Base-by-base conservation (phyloP, 2,797 vertebrate genomes). In the Lemur catta region DNA sequence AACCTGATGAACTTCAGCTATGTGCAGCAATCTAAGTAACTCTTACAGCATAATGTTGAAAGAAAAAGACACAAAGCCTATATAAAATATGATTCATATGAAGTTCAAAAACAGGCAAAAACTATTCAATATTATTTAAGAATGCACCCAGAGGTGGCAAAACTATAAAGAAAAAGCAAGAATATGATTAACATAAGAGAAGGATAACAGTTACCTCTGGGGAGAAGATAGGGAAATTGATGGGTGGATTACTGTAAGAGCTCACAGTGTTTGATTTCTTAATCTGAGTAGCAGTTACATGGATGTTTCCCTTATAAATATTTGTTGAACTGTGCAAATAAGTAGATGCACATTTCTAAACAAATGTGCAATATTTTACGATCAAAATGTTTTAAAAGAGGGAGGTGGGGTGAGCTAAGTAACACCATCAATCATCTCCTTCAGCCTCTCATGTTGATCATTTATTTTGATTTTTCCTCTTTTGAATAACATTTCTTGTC, bases 241-340 rank as follows among this genome's bases (percentile, higher is more conserved):
- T 72, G 78, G 26, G 15, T 24, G 4, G n/a, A 61, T 48, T 91
- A 38, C 26, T 12, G 38, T 41, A 13, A 84, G 12, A 18, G 6
- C n/a, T 89, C 46, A 72, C 28, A 50, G 65, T 38, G 30, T 84
- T 93, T 75, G 30, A 72, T 79, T 78, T 84, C 57, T 84, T 84
- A 80, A 91, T 30, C 55, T 63, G 22, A 59, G 17, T 67, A 55
- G 12, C 48, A 79, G 46, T 92, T 88, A 74, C 57, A 50, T 26
- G 46, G n/a, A 41, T 63, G 7, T 48, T 81, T 75, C 22, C 11
- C 59, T 89, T 81, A 52, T 38, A 92, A 94, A 85, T 75, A 79
- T 61, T 38, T 91, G 35, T 87, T 69, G 91, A 96, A 48, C 38
- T 97, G n/a, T 61, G 4, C 30, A 67, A 84, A 96, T 87, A 84